These are phyloP conservation scores for Napeogenes inachia DNA, from an alignment of 2,888 invertebrate genomes.

Conservation along the genomic window DNA sequence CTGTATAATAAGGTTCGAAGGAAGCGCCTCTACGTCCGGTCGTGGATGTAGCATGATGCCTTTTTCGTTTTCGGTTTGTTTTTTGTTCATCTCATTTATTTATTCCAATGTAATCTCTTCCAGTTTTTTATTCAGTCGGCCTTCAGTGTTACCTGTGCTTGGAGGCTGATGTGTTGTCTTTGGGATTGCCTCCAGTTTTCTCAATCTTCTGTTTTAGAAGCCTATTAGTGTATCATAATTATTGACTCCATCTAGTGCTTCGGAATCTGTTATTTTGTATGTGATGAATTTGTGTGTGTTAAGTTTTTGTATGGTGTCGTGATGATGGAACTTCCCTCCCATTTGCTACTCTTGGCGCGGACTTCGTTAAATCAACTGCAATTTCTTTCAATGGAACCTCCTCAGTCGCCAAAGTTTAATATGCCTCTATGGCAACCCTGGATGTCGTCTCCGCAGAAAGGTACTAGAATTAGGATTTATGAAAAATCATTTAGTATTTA, in stretches of 20 bases:
- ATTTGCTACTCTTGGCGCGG: slow-evolving; percentile 64
- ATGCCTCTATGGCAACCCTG: slow-evolving; percentile 73
- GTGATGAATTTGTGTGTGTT: slow-evolving; percentile 24
- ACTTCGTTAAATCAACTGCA: slow-evolving; percentile 58
- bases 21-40: slow-evolving; percentile 78
- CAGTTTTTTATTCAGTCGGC: slow-evolving; percentile 78
- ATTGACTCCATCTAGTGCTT: slow-evolving; percentile 13
- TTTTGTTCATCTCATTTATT: slow-evolving; percentile 79
- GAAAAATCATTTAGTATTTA: too few relatives aligned
- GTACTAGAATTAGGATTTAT: slow-evolving; percentile 33
- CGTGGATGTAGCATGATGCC: slow-evolving; percentile 75
- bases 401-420: slow-evolving; percentile 73
- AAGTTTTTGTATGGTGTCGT: slow-evolving; percentile 34
- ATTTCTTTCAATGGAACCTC: slow-evolving; percentile 67
- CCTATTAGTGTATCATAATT: slow-evolving; percentile 1
- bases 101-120: slow-evolving; percentile 79
- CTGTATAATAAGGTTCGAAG: slow-evolving; percentile 67
- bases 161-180: slow-evolving; percentile 64
- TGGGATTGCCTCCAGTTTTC: slow-evolving; percentile 42
- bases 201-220: slow-evolving; percentile 8
- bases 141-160: slow-evolving; percentile 76
- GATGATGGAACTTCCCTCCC: slow-evolving; percentile 74
- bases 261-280: slow-evolving; percentile 16
- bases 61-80: slow-evolving; percentile 72
- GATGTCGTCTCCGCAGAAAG: slow-evolving; percentile 64